phyloP scores from a whole-genome alignment of 37 sponge, comb jelly and placozoan genomes.

The Beroe ovata region DNA sequence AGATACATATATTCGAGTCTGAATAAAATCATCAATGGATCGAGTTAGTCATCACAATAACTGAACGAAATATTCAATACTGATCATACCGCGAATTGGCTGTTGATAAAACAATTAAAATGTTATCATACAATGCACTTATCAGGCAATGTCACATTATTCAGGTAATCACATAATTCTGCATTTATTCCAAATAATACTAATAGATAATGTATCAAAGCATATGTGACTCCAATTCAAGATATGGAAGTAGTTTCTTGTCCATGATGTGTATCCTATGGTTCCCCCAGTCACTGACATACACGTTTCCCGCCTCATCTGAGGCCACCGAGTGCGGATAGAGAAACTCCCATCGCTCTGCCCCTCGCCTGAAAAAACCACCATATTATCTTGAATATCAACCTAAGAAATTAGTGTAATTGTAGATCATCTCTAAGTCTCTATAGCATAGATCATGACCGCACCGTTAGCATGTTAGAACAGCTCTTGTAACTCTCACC shows the following conservation, averaged over 20 bases:
- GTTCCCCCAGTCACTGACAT: constrained; percentile 60
- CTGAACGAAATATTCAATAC: background rate
- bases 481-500: too few species aligned
- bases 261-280: constrained; percentile 62
- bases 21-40: too few species aligned
- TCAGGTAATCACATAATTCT: background rate
- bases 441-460: too few species aligned
- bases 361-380: constrained; percentile 20
- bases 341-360: constrained; percentile 65
- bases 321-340: constrained; percentile 53
- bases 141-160: background rate
- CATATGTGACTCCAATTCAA: constrained; percentile 51
- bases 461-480: too few species aligned
- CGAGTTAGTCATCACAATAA: background rate
- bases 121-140: background rate
- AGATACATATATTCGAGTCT: too few species aligned
- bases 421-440: too few species aligned
- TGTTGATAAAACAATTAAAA: too few species aligned
- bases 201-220: background rate
- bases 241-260: constrained; percentile 63
- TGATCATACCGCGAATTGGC: too few species aligned
- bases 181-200: background rate
- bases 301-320: constrained; percentile 50
- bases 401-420: too few species aligned
- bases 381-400: too few species aligned